These are phyloP conservation scores for Hemicrepidius hirtus DNA, from an alignment of 2,888 invertebrate species.

Conservation along the genomic window DNA sequence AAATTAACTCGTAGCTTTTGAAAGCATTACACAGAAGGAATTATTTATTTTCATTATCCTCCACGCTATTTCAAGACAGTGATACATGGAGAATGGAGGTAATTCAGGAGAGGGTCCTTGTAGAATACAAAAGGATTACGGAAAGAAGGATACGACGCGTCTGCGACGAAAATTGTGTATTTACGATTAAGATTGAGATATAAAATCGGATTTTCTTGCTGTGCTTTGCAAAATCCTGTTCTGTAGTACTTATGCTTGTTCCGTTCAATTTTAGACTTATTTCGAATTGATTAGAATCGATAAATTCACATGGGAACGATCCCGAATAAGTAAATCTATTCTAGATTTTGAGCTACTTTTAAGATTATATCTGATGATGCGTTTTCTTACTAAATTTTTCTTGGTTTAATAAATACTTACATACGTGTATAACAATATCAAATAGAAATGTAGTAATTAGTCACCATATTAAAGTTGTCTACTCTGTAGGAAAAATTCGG, in stretches of 20 bases:
- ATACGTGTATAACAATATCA: too few relatives aligned
- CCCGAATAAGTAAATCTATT: too few relatives aligned
- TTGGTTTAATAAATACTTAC: too few relatives aligned
- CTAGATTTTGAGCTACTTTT: too few relatives aligned
- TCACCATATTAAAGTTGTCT: too few relatives aligned
- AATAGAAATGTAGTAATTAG: too few relatives aligned
- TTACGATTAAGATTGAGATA: slow-evolving; percentile 33
- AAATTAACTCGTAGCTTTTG: slow-evolving; percentile 22
- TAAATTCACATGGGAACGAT: too few relatives aligned
- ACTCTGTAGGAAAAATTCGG: too few relatives aligned
- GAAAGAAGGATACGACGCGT: slow-evolving; percentile 31
- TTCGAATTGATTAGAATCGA: neutral
- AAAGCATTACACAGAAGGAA: slow-evolving; percentile 26
- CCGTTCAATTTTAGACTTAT: neutral
- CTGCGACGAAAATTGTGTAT: slow-evolving; percentile 37
- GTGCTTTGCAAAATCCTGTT: too few relatives aligned
- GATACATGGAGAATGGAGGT: slow-evolving; percentile 34
- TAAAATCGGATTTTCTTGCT: slow-evolving; percentile 6
- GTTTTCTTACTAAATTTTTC: too few relatives aligned
- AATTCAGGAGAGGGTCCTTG: slow-evolving; percentile 37
- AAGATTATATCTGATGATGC: too few relatives aligned
- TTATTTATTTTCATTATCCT: slow-evolving; percentile 43
- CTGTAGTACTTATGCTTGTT: neutral
- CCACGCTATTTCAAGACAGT: slow-evolving; percentile 30
- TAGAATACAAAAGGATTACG: slow-evolving; percentile 43